Evolutionary conservation across 2,113 vertebrate species (phyloP).

Genomic region (Passer domesticus): DNA sequence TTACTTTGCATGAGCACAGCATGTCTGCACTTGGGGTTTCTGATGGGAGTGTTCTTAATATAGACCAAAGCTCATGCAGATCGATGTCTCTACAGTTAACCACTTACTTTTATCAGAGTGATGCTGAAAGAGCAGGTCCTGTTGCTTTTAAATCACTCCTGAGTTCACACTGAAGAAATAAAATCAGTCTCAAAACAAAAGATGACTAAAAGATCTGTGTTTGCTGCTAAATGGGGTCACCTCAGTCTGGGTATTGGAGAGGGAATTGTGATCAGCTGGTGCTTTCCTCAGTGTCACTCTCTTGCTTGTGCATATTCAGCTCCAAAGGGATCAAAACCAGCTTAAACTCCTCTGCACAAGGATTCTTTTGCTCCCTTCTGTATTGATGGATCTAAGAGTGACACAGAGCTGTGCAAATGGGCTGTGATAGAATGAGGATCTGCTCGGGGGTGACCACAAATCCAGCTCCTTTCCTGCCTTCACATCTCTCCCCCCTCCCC

Average conservation of each 20-base stretch:
- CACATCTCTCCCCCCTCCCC: background rate
- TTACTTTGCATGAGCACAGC: background rate
- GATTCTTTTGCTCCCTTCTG: background rate
- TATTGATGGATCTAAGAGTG: background rate
- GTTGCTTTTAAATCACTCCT: background rate
- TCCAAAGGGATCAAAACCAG: background rate
- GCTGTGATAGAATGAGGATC: background rate
- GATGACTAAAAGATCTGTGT: background rate
- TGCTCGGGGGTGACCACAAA: background rate
- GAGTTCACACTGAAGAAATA: background rate
- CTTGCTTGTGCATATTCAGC: background rate
- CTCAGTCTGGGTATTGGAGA: background rate
- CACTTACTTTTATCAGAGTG: background rate
- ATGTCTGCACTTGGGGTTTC: slow-evolving; percentile 12
- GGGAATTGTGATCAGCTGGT: background rate
- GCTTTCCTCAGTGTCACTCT: background rate
- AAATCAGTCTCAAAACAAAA: background rate
- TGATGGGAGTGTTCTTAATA: slow-evolving; percentile 50
- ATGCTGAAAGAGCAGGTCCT: background rate
- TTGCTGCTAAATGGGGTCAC: background rate
- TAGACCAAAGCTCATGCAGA: slow-evolving; percentile 7
- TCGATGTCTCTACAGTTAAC: background rate
- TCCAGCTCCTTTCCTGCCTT: slow-evolving; percentile 10
- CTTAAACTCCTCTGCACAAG: background rate
- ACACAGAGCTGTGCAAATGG: background rate